A percentile compares a stretch with the other conserved stretches of the same genome.
phyloP scores from a whole-genome alignment of 2,797 vertebrate genomes.

The Parotocinclus haroldoi region DNA sequence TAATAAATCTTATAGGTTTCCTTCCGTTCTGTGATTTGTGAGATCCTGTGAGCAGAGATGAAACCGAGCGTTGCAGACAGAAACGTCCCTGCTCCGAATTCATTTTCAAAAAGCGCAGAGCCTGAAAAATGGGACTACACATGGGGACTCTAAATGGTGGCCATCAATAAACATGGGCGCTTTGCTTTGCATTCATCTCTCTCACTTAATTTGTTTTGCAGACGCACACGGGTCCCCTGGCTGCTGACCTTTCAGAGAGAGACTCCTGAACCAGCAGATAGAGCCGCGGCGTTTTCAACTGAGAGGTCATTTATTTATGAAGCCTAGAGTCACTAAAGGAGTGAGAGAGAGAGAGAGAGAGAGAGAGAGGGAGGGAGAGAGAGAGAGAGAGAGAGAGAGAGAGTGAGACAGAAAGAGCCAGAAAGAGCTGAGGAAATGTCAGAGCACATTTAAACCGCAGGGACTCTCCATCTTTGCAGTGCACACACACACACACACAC shows the following conservation, averaged over 20 bases:
- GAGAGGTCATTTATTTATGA: constrained; percentile 51
- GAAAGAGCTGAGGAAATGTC: constrained; percentile 45
- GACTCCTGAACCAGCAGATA: constrained; percentile 55
- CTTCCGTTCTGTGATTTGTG: constrained; percentile 24
- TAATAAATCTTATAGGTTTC: not conserved
- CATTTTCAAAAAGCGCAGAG: constrained; percentile 42
- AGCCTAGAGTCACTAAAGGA: constrained; percentile 40
- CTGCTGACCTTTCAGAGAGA: constrained; percentile 53
- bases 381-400: constrained; percentile 29
- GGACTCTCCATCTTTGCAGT: constrained; percentile 8
- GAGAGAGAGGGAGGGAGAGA: constrained; percentile 26
- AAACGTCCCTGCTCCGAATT: constrained; percentile 40
- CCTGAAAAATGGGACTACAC: constrained; percentile 55
- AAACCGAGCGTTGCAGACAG: constrained; percentile 16
- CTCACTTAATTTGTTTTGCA: constrained; percentile 54
- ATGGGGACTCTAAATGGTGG: constrained; percentile 56
- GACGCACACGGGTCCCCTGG: constrained; percentile 47
- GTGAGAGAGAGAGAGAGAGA: constrained; percentile 24
- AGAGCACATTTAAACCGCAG: constrained; percentile 34
- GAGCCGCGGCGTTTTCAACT: constrained; percentile 39
- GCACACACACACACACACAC: not conserved
- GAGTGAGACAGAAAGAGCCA: constrained; percentile 15
- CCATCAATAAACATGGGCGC: constrained; percentile 53
- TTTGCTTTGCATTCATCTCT: constrained; percentile 55
- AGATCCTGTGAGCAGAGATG: constrained; percentile 20